These are phyloP conservation scores for Neocrepidodera transversa DNA, from an alignment of 2,888 invertebrate genomes.

Conservation along the genomic window DNA sequence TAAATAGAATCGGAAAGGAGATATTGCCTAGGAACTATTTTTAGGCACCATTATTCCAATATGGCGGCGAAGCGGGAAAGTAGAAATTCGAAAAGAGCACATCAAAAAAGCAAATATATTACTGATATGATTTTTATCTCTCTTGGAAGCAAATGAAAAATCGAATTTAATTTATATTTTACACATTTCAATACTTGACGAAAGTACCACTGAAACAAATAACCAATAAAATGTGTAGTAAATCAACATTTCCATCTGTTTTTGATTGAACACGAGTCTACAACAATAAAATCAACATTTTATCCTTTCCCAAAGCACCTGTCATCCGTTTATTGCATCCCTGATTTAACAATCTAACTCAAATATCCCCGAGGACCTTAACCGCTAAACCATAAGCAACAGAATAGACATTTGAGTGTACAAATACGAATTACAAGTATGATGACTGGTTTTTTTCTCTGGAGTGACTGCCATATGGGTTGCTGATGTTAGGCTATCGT, in stretches of 20 bases:
- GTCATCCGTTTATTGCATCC: constrained; percentile 41
- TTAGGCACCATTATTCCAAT: too few species aligned
- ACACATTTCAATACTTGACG: too few species aligned
- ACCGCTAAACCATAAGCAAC: constrained; percentile 46
- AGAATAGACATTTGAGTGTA: constrained; percentile 44
- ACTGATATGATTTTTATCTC: too few species aligned
- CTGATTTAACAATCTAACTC: constrained; percentile 41
- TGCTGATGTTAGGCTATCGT: constrained; percentile 32
- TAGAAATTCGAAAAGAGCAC: too few species aligned
- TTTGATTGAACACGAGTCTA: constrained; percentile 1
- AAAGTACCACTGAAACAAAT: too few species aligned
- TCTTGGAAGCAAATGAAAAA: too few species aligned
- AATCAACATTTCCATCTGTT: neutral
- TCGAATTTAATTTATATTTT: too few species aligned
- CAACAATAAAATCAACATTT: constrained; percentile 33
- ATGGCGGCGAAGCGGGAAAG: too few species aligned
- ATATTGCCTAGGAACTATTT: too few species aligned
- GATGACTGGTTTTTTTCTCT: constrained; percentile 42
- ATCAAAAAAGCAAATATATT: too few species aligned
- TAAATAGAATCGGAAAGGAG: too few species aligned
- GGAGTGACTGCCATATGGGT: constrained; percentile 44
- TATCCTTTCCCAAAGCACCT: constrained; percentile 35
- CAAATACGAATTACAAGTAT: constrained; percentile 40
- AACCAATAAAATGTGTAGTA: too few species aligned
- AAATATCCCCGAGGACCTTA: constrained; percentile 45